Conservation (phyloP, 2,888 invertebrate genomes). For the Carpatolechia fugitivella region DNA sequence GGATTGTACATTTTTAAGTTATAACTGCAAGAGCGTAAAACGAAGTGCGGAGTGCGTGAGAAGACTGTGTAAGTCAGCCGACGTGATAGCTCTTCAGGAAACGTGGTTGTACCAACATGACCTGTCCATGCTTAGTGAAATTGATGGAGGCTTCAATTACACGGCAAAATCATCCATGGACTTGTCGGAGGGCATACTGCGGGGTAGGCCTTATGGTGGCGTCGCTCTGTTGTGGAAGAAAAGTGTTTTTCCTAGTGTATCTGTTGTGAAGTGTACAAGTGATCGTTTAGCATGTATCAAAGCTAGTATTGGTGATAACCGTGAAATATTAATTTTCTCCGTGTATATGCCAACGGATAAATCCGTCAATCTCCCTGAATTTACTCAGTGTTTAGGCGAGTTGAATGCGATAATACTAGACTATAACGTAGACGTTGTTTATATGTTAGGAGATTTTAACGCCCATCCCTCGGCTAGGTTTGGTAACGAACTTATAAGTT, state of each 20-base stretch:
- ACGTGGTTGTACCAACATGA: conserved; percentile 12
- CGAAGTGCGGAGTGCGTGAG: neutral
- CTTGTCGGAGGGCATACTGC: conserved; percentile 4
- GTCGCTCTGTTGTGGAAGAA: conserved; percentile 16
- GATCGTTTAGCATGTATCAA: conserved; percentile 17
- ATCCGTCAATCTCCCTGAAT: conserved; percentile 7
- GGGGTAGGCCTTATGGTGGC: conserved; percentile 11
- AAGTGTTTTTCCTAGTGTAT: conserved; percentile 14
- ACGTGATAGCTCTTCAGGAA: conserved; percentile 15
- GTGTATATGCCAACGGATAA: conserved; percentile 21
- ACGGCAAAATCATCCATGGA: conserved; percentile 16
- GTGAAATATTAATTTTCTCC: conserved; percentile 13
- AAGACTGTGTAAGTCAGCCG: conserved; percentile 5
- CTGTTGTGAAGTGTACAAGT: conserved; percentile 16
- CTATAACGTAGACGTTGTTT: conserved; percentile 10
- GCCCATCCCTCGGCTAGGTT: conserved; percentile 14
- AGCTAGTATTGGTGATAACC: neutral
- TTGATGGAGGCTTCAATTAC: conserved; percentile 10
- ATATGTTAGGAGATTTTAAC: conserved; percentile 18
- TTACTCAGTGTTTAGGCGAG: neutral
- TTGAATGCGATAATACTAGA: conserved; percentile 9
- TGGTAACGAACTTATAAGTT: conserved; percentile 13
- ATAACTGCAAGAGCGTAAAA: neutral
- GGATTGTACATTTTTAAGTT: neutral
- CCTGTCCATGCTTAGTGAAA: conserved; percentile 8